Percentiles rank a stretch among this genome's conserved stretches.
Conservation (phyloP, 1,140 invertebrate genomes). For the Lerema accius region DNA sequence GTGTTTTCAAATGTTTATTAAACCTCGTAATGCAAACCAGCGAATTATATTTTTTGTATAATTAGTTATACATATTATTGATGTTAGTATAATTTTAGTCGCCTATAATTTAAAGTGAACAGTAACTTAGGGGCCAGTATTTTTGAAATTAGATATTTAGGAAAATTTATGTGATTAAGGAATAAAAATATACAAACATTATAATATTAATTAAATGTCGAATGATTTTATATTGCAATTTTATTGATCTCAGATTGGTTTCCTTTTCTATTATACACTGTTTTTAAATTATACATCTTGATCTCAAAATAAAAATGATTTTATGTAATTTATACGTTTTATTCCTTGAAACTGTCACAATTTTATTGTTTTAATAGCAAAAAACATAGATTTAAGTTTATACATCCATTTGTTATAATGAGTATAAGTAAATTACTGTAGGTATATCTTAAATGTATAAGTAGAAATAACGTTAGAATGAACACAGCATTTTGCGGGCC, state of each 20-base stretch:
- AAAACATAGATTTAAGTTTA: background rate
- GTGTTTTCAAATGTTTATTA: slow-evolving; percentile 67
- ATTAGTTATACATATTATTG: slow-evolving; percentile 22
- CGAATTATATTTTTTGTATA: slow-evolving; percentile 29
- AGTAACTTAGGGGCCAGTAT: slow-evolving; percentile 66
- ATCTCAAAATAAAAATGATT: slow-evolving; percentile 52
- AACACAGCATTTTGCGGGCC: slow-evolving; percentile 49
- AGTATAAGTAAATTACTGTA: background rate
- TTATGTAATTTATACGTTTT: slow-evolving; percentile 16
- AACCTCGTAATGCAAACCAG: slow-evolving; percentile 33
- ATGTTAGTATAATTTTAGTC: slow-evolving; percentile 34
- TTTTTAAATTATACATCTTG: slow-evolving; percentile 45
- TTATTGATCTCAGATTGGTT: slow-evolving; percentile 67
- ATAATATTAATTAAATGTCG: slow-evolving; percentile 25
- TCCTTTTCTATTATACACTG: slow-evolving; percentile 49
- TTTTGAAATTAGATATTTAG: slow-evolving; percentile 60
- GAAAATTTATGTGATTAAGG: slow-evolving; percentile 3
- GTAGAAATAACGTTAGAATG: slow-evolving; percentile 3
- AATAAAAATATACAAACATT: slow-evolving; percentile 24
- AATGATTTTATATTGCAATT: slow-evolving; percentile 14
- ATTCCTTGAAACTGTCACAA: slow-evolving; percentile 11
- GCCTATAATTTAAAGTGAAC: slow-evolving; percentile 18
- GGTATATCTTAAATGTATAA: background rate
- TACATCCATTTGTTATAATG: background rate
- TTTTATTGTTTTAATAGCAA: background rate